Evolutionary conservation across 2,888 invertebrate species (phyloP), one percentile per base, ranked within the genome.

Genomic region (Leptogaster cylindrica): DNA sequence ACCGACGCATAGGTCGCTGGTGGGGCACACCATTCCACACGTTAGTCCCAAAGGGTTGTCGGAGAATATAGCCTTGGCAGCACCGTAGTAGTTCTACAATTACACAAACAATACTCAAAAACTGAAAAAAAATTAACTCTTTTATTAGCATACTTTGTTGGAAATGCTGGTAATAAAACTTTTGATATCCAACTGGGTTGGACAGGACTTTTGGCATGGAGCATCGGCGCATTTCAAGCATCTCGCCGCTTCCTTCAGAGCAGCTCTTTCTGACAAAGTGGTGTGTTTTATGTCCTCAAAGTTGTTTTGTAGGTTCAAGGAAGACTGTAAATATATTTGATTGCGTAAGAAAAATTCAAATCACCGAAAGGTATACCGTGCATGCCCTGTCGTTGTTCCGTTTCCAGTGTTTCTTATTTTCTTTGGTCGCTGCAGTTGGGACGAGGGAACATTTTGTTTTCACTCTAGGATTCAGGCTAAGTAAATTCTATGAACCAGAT

Each of bases 11-110:
- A 99, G 87, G 80, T 99, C 98, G 77, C 96, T 97, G 0, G 98
- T 98, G 2, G 98, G 98, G 74, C 98, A 98, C 18, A 99, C 97
- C 98, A 99, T 99, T 23, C 96, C 96, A 75, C 96, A 96, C 0
- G 95, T 94, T 1, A 97, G 83, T 0, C 96, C 99, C 64, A 98
- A 82, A 0, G 99, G 98, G 80, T 99, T 99, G 78, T 99, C 98
- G 0, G 97, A 97, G 66, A 99, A 87, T 66, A 99, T 99, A 0
- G 93, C 89, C 77, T 95, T 95, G 0, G 95, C 93, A 1, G 98
- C 95, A 18, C 99, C 98, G 84, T 99, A 99, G 79, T 95, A 98
- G 81, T 99, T 99, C 90, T 93, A 79, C 2, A 82, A 20, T 61
- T 23, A 48, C 8, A 46, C 28, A 16, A 8, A 27, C 28, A 28